Evolutionary conservation across 2,113 vertebrate species (phyloP).

Genomic region (Ploceus nigricollis): DNA sequence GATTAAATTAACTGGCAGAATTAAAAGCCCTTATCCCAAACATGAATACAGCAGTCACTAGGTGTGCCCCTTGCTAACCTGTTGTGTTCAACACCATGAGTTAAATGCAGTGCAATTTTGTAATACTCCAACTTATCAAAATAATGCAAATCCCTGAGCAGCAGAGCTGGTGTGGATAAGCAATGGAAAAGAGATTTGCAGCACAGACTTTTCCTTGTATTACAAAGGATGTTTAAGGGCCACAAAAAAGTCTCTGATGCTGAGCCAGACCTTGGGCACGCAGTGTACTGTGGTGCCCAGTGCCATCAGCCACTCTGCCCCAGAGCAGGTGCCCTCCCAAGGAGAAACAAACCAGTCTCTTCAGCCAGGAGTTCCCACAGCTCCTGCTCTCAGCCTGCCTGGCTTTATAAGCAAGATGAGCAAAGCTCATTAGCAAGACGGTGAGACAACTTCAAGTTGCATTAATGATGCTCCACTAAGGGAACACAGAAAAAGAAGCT

Average conservation of each 20-base stretch:
- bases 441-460: not conserved
- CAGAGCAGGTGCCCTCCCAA: not conserved
- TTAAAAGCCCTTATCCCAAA: constrained; percentile 27
- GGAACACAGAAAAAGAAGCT: not conserved
- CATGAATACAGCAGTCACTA: not conserved
- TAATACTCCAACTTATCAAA: not conserved
- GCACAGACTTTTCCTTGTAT: not conserved
- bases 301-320: not conserved
- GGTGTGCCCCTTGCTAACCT: not conserved
- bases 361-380: fast-evolving
- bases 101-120: not conserved
- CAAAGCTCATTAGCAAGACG: constrained; percentile 22
- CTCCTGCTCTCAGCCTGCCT: not conserved
- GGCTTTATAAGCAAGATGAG: not conserved
- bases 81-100: not conserved
- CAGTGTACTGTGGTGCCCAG: fast-evolving
- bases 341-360: not conserved
- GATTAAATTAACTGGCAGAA: constrained; percentile 27
- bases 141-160: not conserved
- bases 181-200: not conserved
- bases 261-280: not conserved
- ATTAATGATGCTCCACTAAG: constrained; percentile 13
- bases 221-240: not conserved
- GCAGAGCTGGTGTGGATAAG: not conserved
- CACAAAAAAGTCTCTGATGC: not conserved